Evolutionary conservation across 2,113 vertebrate species (phyloP).

Genomic region (Ranitomeya imitator): DNA sequence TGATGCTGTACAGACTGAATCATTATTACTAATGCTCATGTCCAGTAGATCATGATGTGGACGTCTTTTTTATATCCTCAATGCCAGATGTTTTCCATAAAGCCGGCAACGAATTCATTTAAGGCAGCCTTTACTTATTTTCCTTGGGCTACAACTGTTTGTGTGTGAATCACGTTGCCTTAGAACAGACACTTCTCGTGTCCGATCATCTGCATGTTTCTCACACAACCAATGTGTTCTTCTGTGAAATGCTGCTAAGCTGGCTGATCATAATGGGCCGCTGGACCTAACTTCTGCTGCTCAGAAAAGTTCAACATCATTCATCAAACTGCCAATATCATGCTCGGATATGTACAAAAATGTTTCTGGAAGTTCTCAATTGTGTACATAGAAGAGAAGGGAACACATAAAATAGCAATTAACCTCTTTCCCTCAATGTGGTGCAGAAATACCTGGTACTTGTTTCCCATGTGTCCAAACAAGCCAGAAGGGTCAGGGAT

Average conservation of each 20-base stretch:
- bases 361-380: neutral
- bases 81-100: constrained; percentile 45
- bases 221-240: neutral
- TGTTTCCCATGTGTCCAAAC: too few species aligned
- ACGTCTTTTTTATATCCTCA: constrained; percentile 19
- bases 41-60: neutral
- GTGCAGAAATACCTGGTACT: too few species aligned
- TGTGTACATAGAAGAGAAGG: neutral
- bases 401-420: too few species aligned
- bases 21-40: constrained; percentile 23
- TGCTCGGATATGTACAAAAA: neutral
- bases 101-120: constrained; percentile 14
- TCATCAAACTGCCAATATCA: neutral
- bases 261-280: neutral
- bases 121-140: constrained; percentile 33
- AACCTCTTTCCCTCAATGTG: too few species aligned
- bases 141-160: constrained; percentile 1
- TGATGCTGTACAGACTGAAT: constrained; percentile 8
- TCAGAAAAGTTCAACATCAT: neutral
- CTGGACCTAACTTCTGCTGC: neutral
- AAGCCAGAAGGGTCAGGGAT: too few species aligned
- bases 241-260: neutral
- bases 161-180: constrained; percentile 11
- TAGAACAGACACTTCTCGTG: neutral
- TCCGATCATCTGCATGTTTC: neutral